These are phyloP conservation scores for Strix aluco DNA, from an alignment of 2,113 vertebrate genomes.

Conservation along the genomic window DNA sequence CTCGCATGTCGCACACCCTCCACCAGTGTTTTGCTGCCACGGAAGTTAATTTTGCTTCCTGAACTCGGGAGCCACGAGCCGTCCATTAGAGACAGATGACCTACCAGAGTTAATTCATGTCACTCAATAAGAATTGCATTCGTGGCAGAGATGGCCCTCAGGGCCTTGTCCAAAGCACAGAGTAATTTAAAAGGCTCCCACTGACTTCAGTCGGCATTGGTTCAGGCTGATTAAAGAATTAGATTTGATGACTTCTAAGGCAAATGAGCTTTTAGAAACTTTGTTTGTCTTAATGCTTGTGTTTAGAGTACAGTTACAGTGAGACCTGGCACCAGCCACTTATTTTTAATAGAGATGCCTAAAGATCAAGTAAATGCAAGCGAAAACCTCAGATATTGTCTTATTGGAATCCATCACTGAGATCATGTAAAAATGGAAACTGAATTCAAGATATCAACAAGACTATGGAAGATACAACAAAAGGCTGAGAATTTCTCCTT, in stretches of 20 bases:
- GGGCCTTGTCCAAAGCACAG: background rate
- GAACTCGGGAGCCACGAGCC: background rate
- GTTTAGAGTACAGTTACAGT: background rate
- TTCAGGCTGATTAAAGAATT: background rate
- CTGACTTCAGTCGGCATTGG: background rate
- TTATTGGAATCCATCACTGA: background rate
- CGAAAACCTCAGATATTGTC: background rate
- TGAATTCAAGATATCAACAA: background rate
- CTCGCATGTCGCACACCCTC: background rate
- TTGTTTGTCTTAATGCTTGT: background rate
- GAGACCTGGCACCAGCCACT: background rate
- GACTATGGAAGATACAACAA: background rate
- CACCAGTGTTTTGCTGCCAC: background rate
- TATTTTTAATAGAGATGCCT: background rate
- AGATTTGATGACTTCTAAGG: background rate
- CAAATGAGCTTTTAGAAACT: background rate
- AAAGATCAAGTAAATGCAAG: background rate
- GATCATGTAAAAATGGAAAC: background rate
- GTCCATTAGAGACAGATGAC: background rate
- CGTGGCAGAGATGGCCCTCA: background rate
- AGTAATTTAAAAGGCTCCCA: background rate
- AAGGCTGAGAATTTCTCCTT: background rate
- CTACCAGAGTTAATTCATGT: background rate
- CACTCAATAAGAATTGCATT: background rate
- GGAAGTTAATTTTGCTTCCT: background rate